These are phyloP conservation scores for Asbolus verrucosus DNA, from an alignment of 1,140 invertebrate genomes.

Conservation along the genomic window DNA sequence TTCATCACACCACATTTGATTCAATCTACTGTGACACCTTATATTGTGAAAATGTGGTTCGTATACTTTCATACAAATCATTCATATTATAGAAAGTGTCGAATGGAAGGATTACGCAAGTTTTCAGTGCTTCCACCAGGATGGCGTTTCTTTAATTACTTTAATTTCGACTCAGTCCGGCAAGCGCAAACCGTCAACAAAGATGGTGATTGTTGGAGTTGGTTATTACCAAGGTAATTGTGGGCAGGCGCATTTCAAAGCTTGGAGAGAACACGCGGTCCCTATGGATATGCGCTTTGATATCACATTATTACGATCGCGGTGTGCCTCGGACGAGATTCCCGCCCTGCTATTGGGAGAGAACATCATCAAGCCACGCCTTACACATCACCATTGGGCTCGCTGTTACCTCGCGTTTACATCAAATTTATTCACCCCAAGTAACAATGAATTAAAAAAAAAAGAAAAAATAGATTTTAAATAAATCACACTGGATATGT, in stretches of 20 bases:
- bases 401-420: not conserved
- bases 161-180: not conserved
- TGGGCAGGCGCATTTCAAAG: conserved; percentile 39
- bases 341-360: conserved; percentile 46
- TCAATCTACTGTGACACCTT: too few species aligned
- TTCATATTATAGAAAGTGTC: too few species aligned
- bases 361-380: conserved; percentile 44
- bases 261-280: conserved; percentile 11
- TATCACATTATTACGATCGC: conserved; percentile 52
- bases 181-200: conserved; percentile 9
- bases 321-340: conserved; percentile 39
- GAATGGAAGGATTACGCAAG: too few species aligned
- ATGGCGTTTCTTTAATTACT: conserved; percentile 7
- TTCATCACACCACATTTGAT: too few species aligned
- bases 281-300: conserved; percentile 46
- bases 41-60: too few species aligned
- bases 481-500: too few species aligned
- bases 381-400: conserved; percentile 50
- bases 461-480: too few species aligned
- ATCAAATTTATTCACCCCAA: conserved; percentile 15
- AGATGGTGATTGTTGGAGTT: conserved; percentile 19
- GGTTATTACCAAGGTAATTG: conserved; percentile 23
- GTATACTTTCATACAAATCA: too few species aligned
- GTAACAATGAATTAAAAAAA: not conserved
- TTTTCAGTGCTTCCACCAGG: not conserved